Evolutionary conservation across 2,113 vertebrate species (phyloP).

Genomic region (Anser cygnoides): DNA sequence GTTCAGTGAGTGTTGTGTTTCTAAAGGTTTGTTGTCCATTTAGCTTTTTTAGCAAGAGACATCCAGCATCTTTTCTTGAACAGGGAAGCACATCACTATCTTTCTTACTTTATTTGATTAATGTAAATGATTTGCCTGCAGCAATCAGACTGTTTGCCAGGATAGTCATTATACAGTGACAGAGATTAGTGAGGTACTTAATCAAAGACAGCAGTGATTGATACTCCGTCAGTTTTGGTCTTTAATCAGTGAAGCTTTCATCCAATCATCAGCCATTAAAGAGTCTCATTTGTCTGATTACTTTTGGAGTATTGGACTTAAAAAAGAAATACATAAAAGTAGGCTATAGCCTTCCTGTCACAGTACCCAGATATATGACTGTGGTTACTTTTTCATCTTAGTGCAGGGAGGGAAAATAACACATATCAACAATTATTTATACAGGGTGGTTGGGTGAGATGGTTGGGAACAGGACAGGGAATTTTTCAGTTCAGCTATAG

Average conservation of each 20-base stretch:
- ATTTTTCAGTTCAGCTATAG: not conserved
- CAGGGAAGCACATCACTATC: not conserved
- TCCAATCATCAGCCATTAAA: conserved; percentile 59
- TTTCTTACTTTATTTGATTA: conserved; percentile 63
- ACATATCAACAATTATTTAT: not conserved
- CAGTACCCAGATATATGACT: not conserved
- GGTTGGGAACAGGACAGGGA: not conserved
- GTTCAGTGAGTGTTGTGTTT: not conserved
- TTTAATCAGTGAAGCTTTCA: conserved; percentile 70
- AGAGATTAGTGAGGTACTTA: conserved; percentile 69
- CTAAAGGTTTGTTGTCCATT: not conserved
- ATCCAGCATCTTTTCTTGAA: conserved; percentile 10
- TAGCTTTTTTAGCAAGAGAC: not conserved
- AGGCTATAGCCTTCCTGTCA: not conserved
- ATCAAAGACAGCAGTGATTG: conserved; percentile 72
- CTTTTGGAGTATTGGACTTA: conserved; percentile 27
- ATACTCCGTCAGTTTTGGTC: conserved; percentile 59
- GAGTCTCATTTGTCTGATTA: conserved; percentile 56
- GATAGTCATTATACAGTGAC: conserved; percentile 67
- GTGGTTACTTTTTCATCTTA: not conserved
- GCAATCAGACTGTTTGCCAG: conserved; percentile 67
- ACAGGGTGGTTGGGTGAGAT: not conserved
- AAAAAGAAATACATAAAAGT: not conserved
- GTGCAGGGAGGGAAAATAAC: not conserved
- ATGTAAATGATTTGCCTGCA: conserved; percentile 66